These are phyloP conservation scores for Drosophila nr. perissopoda DNA, from an alignment of 2,888 invertebrate genomes.

Conservation along the genomic window DNA sequence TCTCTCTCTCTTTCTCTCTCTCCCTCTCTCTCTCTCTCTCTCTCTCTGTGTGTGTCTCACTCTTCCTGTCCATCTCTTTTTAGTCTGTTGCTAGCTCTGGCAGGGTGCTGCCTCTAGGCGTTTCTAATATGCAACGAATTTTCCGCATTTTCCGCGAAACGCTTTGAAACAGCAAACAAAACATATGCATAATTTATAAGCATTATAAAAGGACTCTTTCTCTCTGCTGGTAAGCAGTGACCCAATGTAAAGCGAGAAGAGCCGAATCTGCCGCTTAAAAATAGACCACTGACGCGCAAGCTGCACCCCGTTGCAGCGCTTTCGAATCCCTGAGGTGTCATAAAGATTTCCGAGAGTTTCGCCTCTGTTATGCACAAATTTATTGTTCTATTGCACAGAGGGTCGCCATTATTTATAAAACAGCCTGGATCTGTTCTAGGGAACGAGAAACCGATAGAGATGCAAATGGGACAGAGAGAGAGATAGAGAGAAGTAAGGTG, in stretches of 20 bases:
- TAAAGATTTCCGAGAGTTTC: conserved; percentile 64
- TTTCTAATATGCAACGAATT: conserved; percentile 49
- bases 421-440: neutral
- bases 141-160: conserved; percentile 54
- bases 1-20: neutral
- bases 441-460: neutral
- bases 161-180: conserved; percentile 61
- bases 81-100: neutral
- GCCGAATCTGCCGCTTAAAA: conserved; percentile 48
- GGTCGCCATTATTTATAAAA: conserved; percentile 52
- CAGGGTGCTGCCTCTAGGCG: neutral
- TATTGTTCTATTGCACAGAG: conserved; percentile 60
- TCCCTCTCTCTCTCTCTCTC: neutral
- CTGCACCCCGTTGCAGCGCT: conserved; percentile 1
- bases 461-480: neutral
- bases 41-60: neutral
- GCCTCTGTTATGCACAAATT: conserved; percentile 59
- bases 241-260: conserved; percentile 1
- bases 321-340: conserved; percentile 59
- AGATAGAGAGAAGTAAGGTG: neutral
- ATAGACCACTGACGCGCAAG: conserved; percentile 14
- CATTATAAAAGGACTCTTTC: conserved; percentile 44
- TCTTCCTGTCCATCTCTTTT: neutral
- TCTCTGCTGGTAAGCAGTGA: conserved; percentile 14
- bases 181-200: conserved; percentile 63